phyloP scores from a whole-genome alignment of 2,113 vertebrate genomes.

The Nycticorax nycticorax region DNA sequence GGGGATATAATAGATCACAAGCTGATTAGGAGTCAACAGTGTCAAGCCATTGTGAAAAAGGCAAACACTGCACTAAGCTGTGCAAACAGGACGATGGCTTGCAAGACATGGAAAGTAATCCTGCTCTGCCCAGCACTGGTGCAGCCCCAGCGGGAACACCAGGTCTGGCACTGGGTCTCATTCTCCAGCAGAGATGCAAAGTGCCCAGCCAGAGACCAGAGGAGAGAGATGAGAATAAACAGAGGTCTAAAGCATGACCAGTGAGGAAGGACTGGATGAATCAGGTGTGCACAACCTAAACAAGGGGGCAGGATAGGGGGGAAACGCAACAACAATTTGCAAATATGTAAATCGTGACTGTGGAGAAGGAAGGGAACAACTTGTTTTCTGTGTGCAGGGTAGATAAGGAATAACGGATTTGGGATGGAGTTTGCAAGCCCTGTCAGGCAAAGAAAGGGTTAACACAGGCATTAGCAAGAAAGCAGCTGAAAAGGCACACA shows the following conservation, averaged over 20 bases:
- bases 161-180: not conserved
- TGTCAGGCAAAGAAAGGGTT: constrained; percentile 18
- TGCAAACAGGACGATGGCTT: constrained; percentile 54
- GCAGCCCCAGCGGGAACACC: not conserved
- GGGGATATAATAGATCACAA: constrained; percentile 69
- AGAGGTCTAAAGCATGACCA: not conserved
- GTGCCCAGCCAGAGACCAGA: not conserved
- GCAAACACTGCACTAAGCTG: constrained; percentile 67
- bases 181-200: not conserved
- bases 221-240: not conserved
- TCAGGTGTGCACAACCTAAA: not conserved
- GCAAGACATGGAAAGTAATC: constrained; percentile 10
- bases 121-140: not conserved
- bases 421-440: not conserved
- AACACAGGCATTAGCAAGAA: constrained; percentile 19
- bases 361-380: not conserved
- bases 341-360: not conserved
- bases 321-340: not conserved
- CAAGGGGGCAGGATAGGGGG: not conserved
- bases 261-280: not conserved
- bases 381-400: not conserved
- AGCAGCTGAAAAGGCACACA: constrained; percentile 60
- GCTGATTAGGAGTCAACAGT: constrained; percentile 69
- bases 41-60: constrained; percentile 66
- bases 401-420: not conserved